Conservation (phyloP, 2,797 vertebrate species). For the Streptopelia turtur region DNA sequence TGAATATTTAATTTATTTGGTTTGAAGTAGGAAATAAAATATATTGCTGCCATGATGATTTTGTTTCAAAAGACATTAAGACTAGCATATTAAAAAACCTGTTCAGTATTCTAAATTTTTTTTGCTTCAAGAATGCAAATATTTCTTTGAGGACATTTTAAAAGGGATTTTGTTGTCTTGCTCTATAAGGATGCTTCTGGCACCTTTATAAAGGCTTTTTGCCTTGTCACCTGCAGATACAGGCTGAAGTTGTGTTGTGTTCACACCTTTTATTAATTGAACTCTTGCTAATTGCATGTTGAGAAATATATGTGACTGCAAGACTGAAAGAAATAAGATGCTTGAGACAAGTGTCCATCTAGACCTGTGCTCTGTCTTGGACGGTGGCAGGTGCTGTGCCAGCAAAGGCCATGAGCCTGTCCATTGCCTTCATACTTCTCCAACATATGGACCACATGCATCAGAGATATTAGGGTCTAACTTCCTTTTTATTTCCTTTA, state of each 20-base stretch:
- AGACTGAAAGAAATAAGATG: background rate
- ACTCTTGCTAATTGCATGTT: background rate
- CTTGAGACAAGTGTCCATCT: background rate
- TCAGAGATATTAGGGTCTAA: background rate
- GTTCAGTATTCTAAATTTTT: background rate
- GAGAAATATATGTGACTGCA: background rate
- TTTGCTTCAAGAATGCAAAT: background rate
- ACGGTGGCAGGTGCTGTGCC: background rate
- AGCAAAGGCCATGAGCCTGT: background rate
- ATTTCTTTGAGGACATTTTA: background rate
- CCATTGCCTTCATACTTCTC: background rate
- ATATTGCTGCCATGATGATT: background rate
- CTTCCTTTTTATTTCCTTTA: background rate
- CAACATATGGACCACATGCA: background rate
- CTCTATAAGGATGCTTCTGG: background rate
- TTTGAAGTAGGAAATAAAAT: background rate
- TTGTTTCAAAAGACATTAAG: background rate
- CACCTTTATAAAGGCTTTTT: background rate
- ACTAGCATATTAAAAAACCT: background rate
- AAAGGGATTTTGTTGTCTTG: background rate
- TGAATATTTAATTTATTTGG: constrained; percentile 34
- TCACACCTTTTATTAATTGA: background rate
- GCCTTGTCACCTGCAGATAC: background rate
- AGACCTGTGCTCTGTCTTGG: fast-evolving
- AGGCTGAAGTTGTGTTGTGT: background rate